Conservation (phyloP, 2,888 invertebrate genomes). For the Cheilosia urbana region DNA sequence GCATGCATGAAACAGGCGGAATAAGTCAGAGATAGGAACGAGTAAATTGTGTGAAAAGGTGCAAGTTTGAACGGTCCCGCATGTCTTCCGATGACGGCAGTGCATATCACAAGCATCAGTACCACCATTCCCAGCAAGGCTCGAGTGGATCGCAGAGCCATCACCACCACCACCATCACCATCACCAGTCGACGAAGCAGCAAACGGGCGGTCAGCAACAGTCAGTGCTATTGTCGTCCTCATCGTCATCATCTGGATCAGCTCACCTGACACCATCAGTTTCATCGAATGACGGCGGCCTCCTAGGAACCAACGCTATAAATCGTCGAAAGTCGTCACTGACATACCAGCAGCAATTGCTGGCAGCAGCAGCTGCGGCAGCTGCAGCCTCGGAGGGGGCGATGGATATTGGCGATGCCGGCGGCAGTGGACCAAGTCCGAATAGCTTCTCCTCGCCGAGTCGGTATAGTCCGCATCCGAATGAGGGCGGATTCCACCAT, state of each 20-base stretch:
- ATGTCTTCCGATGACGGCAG: slow-evolving; percentile 78
- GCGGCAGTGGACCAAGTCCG: slow-evolving; percentile 36
- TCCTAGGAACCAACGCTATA: slow-evolving; percentile 44
- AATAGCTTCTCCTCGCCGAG: slow-evolving; percentile 76
- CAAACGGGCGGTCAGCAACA: slow-evolving; percentile 38
- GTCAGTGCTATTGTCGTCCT: slow-evolving; percentile 60
- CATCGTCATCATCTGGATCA: slow-evolving; percentile 3
- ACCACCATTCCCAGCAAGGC: slow-evolving; percentile 63
- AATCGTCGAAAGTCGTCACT: slow-evolving; percentile 80
- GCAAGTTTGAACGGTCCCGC: slow-evolving; percentile 39
- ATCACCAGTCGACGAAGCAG: slow-evolving; percentile 4
- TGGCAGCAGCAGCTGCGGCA: slow-evolving; percentile 67
- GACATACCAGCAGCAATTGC: slow-evolving; percentile 79
- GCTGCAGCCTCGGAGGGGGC: slow-evolving; percentile 65
- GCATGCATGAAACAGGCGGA: not conserved
- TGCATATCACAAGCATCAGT: slow-evolving; percentile 73
- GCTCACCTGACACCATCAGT: slow-evolving; percentile 34
- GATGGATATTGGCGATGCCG: slow-evolving; percentile 41
- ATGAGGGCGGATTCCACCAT: slow-evolving; percentile 75
- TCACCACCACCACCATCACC: slow-evolving; percentile 26
- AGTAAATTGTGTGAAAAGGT: not conserved
- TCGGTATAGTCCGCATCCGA: slow-evolving; percentile 78
- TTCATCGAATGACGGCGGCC: slow-evolving; percentile 44
- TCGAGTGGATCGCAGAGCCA: slow-evolving; percentile 10
- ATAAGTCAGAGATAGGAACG: not conserved